Evolutionary conservation across 2,797 vertebrate species (phyloP).

Genomic region (Sebastes iracundus): DNA sequence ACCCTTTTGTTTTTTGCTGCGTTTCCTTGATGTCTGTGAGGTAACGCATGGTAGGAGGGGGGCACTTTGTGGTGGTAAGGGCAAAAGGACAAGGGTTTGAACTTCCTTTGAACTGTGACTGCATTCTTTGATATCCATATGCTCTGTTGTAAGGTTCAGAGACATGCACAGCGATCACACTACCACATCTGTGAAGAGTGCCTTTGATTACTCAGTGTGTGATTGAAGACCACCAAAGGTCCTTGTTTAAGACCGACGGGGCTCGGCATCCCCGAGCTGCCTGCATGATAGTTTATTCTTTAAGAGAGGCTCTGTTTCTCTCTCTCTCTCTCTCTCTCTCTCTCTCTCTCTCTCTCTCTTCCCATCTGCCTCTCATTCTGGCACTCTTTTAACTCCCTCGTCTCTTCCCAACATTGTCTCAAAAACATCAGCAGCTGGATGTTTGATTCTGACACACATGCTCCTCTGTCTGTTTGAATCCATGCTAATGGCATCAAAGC

Average conservation of each 20-base stretch:
- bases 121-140: conserved; percentile 13
- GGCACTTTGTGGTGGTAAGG: neutral
- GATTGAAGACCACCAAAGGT: conserved; percentile 36
- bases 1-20: neutral
- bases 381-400: neutral
- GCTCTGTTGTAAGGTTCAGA: conserved; percentile 1
- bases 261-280: neutral
- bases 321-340: neutral
- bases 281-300: neutral
- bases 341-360: neutral
- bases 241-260: conserved; percentile 6
- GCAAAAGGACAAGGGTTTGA: neutral
- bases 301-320: neutral
- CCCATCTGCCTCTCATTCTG: neutral
- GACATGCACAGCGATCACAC: neutral
- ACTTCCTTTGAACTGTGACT: conserved; percentile 26
- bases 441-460: conserved; percentile 27
- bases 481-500: neutral
- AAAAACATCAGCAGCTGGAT: conserved; percentile 5
- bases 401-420: conserved; percentile 1
- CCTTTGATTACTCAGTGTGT: conserved; percentile 37
- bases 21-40: conserved; percentile 27
- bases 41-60: neutral
- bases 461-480: neutral
- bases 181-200: neutral